Conservation (phyloP, 1,140 invertebrate species). For the Zaprionus inermis region DNA sequence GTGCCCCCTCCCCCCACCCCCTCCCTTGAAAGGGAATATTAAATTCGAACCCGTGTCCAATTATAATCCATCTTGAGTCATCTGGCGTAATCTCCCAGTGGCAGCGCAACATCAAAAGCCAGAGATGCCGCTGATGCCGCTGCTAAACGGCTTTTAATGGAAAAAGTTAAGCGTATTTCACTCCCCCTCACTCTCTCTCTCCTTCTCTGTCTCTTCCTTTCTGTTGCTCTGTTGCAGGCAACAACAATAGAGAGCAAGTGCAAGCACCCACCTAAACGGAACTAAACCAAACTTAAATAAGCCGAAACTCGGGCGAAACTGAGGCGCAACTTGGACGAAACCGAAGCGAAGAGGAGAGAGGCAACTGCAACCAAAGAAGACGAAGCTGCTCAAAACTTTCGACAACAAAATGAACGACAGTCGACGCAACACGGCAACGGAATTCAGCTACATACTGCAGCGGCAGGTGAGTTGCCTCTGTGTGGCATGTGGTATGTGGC, state of each 20-base stretch:
- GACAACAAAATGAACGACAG: constrained; percentile 79
- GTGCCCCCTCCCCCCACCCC: no score
- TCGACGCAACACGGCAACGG: constrained; percentile 81
- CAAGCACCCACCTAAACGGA: constrained; percentile 61
- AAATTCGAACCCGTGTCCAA: constrained; percentile 7
- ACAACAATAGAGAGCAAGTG: constrained; percentile 25
- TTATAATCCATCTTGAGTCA: constrained; percentile 1
- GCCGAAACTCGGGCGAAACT: constrained; percentile 25
- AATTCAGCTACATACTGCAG: constrained; percentile 83
- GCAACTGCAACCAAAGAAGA: constrained; percentile 26
- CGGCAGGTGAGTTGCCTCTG: constrained; percentile 68
- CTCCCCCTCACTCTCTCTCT: background rate
- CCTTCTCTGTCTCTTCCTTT: background rate
- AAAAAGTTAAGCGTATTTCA: constrained; percentile 9
- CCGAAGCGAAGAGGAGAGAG: constrained; percentile 16
- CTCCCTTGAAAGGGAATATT: constrained; percentile 23
- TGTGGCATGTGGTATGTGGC: background rate
- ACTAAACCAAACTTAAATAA: constrained; percentile 21
- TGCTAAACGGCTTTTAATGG: constrained; percentile 8
- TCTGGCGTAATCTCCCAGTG: background rate
- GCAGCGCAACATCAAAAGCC: background rate
- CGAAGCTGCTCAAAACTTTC: constrained; percentile 57
- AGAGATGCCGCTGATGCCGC: background rate
- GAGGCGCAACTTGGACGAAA: constrained; percentile 32
- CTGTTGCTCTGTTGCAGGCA: background rate